Conservation (phyloP, 2,797 vertebrate species). For the Nothura maculosa region DNA sequence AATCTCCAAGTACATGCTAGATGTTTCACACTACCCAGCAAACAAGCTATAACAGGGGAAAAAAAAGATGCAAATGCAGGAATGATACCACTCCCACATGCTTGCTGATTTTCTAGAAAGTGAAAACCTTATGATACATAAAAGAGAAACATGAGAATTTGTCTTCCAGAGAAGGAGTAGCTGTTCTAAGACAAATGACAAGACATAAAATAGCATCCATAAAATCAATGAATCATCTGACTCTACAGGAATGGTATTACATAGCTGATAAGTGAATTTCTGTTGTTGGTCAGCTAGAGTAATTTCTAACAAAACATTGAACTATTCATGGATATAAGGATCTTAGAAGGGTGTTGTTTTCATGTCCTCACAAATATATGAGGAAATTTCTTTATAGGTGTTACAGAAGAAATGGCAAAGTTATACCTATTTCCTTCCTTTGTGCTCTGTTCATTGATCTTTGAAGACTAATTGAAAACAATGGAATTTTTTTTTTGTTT, state of each 20-base stretch:
- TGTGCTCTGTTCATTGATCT: not conserved
- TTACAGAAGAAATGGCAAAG: not conserved
- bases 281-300: constrained; percentile 11
- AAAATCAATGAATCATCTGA: constrained; percentile 58
- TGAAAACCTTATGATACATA: not conserved
- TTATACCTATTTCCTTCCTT: not conserved
- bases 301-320: constrained; percentile 50
- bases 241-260: constrained; percentile 29
- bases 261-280: constrained; percentile 49
- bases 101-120: constrained; percentile 2
- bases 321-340: not conserved
- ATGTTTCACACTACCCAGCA: not conserved
- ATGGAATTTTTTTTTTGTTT: not conserved
- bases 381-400: not conserved
- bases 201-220: constrained; percentile 51
- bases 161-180: not conserved
- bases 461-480: not conserved
- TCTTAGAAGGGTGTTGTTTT: not conserved
- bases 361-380: not conserved
- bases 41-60: not conserved
- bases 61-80: not conserved
- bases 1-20: not conserved
- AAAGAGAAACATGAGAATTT: not conserved
- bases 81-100: not conserved
- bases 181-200: constrained; percentile 62